Conservation (phyloP, 2,113 vertebrate species). For the Gymnorhina tibicen region DNA sequence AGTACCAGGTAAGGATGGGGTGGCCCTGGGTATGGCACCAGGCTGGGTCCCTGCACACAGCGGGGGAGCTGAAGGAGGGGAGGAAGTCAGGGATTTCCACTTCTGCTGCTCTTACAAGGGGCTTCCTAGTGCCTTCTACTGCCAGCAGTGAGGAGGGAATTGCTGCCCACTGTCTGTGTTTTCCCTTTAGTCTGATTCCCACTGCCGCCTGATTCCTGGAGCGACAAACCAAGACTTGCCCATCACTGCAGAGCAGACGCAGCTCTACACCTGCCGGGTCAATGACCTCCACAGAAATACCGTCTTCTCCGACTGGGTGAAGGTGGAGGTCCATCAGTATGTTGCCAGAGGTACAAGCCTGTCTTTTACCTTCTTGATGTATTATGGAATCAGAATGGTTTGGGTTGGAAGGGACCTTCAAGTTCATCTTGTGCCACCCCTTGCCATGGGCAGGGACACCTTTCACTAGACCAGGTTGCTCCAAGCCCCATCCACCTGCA, state of each 20-base stretch:
- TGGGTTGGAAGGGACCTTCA: background rate
- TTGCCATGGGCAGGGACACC: background rate
- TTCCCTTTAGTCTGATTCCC: slow-evolving; percentile 37
- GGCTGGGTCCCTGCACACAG: background rate
- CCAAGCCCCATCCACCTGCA: background rate
- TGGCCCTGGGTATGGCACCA: too few species aligned
- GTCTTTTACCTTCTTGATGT: background rate
- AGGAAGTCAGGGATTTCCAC: background rate
- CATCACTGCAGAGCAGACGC: slow-evolving; percentile 67
- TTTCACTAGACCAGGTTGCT: background rate
- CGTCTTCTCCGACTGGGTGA: slow-evolving; percentile 80
- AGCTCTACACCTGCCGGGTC: slow-evolving; percentile 79
- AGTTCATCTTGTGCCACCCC: background rate
- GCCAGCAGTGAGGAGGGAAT: background rate
- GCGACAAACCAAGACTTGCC: slow-evolving; percentile 73
- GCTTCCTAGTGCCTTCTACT: background rate
- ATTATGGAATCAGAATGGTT: background rate
- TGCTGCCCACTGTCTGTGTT: background rate
- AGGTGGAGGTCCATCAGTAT: slow-evolving; percentile 75
- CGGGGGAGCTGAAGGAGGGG: background rate
- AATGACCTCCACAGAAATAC: slow-evolving; percentile 70
- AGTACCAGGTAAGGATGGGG: slow-evolving; percentile 64
- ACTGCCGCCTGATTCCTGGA: slow-evolving; percentile 63
- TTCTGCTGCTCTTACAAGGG: background rate
- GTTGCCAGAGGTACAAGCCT: slow-evolving; percentile 33